Base-by-base conservation (phyloP, 2,888 invertebrate species). In the Mactromeris polynyma region DNA sequence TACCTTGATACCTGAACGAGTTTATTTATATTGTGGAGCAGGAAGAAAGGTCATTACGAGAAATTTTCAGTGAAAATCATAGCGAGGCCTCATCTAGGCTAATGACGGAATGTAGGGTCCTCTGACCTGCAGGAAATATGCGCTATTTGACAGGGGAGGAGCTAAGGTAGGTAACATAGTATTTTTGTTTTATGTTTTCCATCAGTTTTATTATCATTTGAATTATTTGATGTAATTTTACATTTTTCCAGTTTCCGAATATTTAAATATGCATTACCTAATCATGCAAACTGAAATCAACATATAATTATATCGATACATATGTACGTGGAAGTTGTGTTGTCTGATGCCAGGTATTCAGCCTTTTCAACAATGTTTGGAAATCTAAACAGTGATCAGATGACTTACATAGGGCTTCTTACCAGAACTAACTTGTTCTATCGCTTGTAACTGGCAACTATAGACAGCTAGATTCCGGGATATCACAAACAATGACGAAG, bases 91-190 rank as follows among this genome's bases (percentile, higher is more conserved):
- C 42, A n/a, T 79, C n/a, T 46, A 17, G 36, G 7, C 77, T 33
- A 14, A 17, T 26, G 79, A 83, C 46, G 79, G 83, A 69, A 84
- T 80, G 73, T 81, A 81, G 81, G 26, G 83, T 19, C 54, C 40
- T n/a, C 40, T 26, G n/a, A 33, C 42, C 17, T 36, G 26, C 9
- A 40, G 21, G 40, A 58, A 89, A 31, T 26, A 89, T 89, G 89
- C 64, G 88, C 31, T 90, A 90, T 46, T 46, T 90, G 69, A 90
- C 90, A 0, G 90, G 90, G 79, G 90, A 90, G 83, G 90, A 90
- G 64, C 51, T 90, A 33, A 88, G 90, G 90, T 90, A n/a, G 51
- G 85, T 78, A 0, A 33, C 3, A 14, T 73, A 17, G 17, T 73
- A 4, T 46, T 46, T 46, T 46, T 46, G 46, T 46, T 46, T 11